A percentile compares a stretch with the other conserved stretches of the same genome.
These are phyloP conservation scores for Epistrophe grossulariae DNA, from an alignment of 2,888 invertebrate species.

Conservation along the genomic window DNA sequence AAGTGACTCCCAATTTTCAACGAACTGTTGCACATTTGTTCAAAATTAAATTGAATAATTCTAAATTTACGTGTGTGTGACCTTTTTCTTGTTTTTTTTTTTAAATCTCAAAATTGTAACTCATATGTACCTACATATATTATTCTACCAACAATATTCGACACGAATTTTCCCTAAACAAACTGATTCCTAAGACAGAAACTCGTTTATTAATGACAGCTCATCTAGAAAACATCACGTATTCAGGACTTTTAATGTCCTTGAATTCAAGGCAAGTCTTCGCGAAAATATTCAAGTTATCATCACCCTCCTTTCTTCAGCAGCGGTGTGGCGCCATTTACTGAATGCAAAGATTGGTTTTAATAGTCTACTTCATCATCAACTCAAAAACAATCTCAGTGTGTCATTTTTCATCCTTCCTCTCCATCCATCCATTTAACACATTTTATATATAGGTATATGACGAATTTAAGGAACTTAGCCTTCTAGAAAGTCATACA, in stretches of 20 bases:
- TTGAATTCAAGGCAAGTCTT: neutral
- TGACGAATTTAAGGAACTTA: conserved; percentile 68
- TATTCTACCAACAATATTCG: neutral
- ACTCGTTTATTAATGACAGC: neutral
- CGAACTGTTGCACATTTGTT: too few relatives aligned
- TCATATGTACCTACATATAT: too few relatives aligned
- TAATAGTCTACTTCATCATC: conserved; percentile 70
- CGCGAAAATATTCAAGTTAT: neutral
- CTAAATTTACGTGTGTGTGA: neutral
- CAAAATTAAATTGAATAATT: too few relatives aligned
- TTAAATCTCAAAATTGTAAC: neutral
- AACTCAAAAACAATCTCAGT: conserved; percentile 68
- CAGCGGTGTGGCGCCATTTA: neutral
- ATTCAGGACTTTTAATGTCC: neutral
- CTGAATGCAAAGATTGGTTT: conserved; percentile 11
- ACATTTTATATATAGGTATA: conserved; percentile 61
- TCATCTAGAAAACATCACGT: conserved; percentile 4
- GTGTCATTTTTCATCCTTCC: conserved; percentile 40
- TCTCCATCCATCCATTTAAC: conserved; percentile 49
- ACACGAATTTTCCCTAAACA: neutral
- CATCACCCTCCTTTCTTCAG: neutral
- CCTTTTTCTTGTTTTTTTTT: neutral
- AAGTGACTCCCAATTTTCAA: too few relatives aligned
- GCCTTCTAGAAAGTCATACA: conserved; percentile 28
- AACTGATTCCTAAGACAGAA: neutral